These are phyloP conservation scores for Helobdella robusta DNA, from an alignment of 2,888 invertebrate species.

Conservation along the genomic window DNA sequence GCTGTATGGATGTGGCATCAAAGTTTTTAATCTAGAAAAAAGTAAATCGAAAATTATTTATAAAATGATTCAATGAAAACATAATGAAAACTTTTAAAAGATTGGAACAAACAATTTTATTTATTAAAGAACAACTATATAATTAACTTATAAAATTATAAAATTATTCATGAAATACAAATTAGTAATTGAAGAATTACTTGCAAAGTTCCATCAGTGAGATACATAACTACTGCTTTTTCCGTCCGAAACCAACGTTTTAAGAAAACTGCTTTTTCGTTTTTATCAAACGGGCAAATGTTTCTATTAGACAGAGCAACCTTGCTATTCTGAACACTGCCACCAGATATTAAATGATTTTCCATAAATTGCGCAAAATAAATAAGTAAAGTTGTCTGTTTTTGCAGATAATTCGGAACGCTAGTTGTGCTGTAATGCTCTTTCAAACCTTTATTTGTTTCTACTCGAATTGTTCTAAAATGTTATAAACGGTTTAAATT, in stretches of 20 bases:
- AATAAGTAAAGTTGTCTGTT: conserved; percentile 47
- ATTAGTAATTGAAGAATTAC: conserved; percentile 35
- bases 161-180: no score
- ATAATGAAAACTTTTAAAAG: no score
- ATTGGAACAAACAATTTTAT: no score
- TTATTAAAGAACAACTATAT: no score
- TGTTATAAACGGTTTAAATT: neutral
- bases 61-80: no score
- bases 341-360: conserved; percentile 52
- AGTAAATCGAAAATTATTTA: no score
- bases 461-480: neutral
- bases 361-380: conserved; percentile 52
- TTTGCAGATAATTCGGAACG: conserved; percentile 46
- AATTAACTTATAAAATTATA: no score
- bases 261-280: conserved; percentile 45
- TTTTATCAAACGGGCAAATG: neutral
- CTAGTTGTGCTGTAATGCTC: conserved; percentile 42
- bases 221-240: conserved; percentile 50
- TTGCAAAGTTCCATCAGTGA: conserved; percentile 50
- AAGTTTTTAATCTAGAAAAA: no score
- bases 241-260: conserved; percentile 51
- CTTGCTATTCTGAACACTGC: conserved; percentile 37
- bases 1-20: no score
- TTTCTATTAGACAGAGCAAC: conserved; percentile 28
- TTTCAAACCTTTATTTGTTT: neutral